phyloP scores from a whole-genome alignment of 2,797 vertebrate species.

The Onychomys arenicola region DNA sequence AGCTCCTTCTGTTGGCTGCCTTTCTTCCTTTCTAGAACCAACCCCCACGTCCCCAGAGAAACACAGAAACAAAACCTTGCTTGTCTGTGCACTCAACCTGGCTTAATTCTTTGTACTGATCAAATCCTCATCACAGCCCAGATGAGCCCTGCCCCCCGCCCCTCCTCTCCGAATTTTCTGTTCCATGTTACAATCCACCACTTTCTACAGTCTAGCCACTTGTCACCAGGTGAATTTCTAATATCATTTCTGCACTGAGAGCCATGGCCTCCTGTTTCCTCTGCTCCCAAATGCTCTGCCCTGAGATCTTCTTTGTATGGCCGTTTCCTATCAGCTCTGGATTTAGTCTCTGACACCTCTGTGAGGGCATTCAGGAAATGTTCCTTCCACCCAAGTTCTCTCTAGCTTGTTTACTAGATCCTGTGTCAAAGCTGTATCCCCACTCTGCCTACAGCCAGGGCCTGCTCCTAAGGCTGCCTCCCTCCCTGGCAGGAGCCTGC shows the following conservation, averaged over 20 bases:
- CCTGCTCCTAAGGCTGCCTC: background rate
- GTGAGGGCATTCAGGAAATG: background rate
- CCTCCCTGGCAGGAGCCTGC: background rate
- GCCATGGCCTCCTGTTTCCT: background rate
- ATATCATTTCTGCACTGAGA: background rate
- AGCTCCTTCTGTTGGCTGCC: background rate
- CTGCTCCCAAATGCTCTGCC: background rate
- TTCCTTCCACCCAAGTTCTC: background rate
- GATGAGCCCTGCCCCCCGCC: background rate
- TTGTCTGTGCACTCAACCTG: background rate
- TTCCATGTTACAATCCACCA: background rate
- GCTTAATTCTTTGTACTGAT: background rate
- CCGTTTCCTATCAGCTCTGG: background rate
- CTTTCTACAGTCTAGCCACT: background rate
- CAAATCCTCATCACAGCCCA: background rate
- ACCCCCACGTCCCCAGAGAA: background rate
- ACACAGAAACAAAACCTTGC: background rate
- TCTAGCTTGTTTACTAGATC: background rate
- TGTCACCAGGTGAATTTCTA: background rate
- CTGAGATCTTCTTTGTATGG: background rate
- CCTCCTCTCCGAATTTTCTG: background rate
- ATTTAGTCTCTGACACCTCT: background rate
- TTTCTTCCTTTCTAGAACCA: background rate
- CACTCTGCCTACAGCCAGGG: background rate
- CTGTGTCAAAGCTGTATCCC: background rate